A percentile compares a stretch with the other conserved stretches of the same genome.
These are phyloP conservation scores for Luehdorfia chinensis DNA, from an alignment of 1,140 invertebrate species.

Conservation along the genomic window DNA sequence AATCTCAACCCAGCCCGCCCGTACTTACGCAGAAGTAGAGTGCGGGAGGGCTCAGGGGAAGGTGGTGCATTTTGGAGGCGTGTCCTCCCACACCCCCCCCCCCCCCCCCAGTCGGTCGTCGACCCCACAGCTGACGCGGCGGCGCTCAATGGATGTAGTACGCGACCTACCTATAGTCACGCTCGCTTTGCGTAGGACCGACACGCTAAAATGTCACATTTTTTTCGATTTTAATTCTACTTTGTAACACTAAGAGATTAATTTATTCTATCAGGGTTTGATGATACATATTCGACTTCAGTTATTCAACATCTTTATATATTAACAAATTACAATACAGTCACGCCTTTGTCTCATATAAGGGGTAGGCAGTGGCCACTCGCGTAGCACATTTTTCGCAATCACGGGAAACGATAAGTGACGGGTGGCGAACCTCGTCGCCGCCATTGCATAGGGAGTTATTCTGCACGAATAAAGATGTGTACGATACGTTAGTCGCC, in stretches of 20 bases:
- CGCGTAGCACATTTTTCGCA: no score
- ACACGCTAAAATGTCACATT: conserved; percentile 3
- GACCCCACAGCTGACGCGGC: conserved; percentile 61
- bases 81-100: no score
- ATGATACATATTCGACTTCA: no score
- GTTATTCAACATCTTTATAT: no score
- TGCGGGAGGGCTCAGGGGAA: not conserved
- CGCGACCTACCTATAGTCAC: conserved; percentile 21
- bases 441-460: no score
- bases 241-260: not conserved
- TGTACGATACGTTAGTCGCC: no score
- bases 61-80: conserved; percentile 28
- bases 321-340: no score
- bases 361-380: no score
- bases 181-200: not conserved
- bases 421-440: no score
- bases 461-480: no score
- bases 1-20: not conserved
- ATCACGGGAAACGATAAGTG: no score
- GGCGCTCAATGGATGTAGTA: conserved; percentile 47
- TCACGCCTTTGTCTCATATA: no score
- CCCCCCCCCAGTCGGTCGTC: conserved; percentile 32
- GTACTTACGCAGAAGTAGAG: not conserved
- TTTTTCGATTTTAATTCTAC: not conserved
- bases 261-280: not conserved